Base-by-base conservation (phyloP, 2,888 invertebrate genomes). In the Pyralis farinalis region DNA sequence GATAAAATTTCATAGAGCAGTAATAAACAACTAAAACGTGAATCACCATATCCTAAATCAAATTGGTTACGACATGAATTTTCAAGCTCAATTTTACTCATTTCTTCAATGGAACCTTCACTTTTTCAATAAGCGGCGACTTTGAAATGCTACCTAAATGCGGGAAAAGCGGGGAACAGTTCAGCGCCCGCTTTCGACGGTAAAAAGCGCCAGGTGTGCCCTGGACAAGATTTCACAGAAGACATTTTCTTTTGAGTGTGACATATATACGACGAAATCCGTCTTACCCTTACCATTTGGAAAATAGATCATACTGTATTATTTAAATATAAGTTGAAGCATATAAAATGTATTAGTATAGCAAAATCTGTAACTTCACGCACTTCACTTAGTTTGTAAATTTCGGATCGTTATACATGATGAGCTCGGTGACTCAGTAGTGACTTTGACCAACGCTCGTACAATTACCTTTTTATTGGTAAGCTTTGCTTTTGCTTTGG, bases 201-300 rank as follows among this genome's bases (percentile, higher is more conserved):
- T 49, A 47, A 57, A 55, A 57, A 53, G 46, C 40, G 56, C 36
- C 67, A 70, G 68, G 69, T 68, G 70, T 57, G 55, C 51, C 47
- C 45, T 39, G 48, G 51, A 54, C 53, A 51, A 48, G 54, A 58
- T 3, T 63, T 60, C 60, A 56, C 47, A 53, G 46, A 50, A 46
- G 55, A 54, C 58, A 62, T 64, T 69, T 43, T 63, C 63, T 62
- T 60, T 54, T 43, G 44, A 46, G 54, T 55, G 59, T 58, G 62
- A 56, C 49, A 51, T 49, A 63, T n/a, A n/a, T n/a, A n/a, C n/a
- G n/a, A n/a, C n/a, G 4, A 4, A 16, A 16, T 3, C 16, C 16
- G 4, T 16, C 2, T 33, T 5, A 16, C 56, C 63, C 55, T 42
- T 63, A 70, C 67, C 43, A 60, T 43, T 42, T 25, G 33, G 16